Conservation (phyloP, 2,797 vertebrate genomes). For the Gymnoscopelus microlampas region DNA sequence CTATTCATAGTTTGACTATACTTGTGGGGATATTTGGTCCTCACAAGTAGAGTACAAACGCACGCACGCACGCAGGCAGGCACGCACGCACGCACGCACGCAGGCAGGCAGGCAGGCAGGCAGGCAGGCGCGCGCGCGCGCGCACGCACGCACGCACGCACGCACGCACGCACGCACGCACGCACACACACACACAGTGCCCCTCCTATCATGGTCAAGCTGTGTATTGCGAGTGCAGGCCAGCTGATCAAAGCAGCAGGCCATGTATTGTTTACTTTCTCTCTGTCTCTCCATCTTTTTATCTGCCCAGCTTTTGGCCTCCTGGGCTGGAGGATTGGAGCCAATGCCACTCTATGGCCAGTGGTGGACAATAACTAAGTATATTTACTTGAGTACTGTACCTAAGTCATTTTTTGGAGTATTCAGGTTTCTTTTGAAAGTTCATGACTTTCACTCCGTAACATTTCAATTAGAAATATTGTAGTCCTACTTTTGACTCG, state of each 20-base stretch:
- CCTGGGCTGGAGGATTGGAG: slow-evolving; percentile 3
- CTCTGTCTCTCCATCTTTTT: not conserved
- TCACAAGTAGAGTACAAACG: not conserved
- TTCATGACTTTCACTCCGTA: no score
- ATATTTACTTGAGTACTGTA: no score
- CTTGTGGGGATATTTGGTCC: no score
- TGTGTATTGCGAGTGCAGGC: not conserved
- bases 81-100: not conserved
- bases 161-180: not conserved
- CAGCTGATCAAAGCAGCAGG: no score
- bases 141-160: not conserved
- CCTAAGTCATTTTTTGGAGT: no score
- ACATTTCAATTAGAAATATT: no score
- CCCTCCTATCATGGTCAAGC: not conserved
- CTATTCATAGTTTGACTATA: no score
- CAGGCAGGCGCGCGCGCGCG: no score
- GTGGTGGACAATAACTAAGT: no score
- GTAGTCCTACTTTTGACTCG: no score
- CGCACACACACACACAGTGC: slow-evolving; percentile 1
- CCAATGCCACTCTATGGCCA: not conserved
- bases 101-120: no score
- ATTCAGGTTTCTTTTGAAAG: no score
- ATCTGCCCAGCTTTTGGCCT: not conserved
- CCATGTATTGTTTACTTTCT: not conserved
- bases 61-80: not conserved